A percentile compares a stretch with the other conserved stretches of the same genome.
phyloP scores from a whole-genome alignment of 2,113 vertebrate genomes.

The Colossoma macropomum region DNA sequence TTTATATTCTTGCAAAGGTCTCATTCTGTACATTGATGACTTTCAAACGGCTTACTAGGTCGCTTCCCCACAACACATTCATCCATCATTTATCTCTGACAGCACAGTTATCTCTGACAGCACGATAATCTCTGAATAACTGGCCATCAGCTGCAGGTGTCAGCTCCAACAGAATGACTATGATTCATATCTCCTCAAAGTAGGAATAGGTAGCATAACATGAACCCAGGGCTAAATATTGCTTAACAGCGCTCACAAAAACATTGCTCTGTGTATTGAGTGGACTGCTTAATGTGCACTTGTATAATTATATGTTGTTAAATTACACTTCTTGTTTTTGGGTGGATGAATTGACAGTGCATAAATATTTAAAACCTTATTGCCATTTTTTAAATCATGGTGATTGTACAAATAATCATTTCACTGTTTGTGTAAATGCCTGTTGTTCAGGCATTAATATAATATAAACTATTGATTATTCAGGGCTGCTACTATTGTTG shows the following conservation, averaged over 20 bases:
- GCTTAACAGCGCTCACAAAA: neutral
- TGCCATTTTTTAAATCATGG: too few species aligned
- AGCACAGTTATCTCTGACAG: constrained; percentile 2
- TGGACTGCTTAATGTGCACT: neutral
- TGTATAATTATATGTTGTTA: neutral
- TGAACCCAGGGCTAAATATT: neutral
- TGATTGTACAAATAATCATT: too few species aligned
- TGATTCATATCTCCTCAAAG: neutral
- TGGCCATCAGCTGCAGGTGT: neutral
- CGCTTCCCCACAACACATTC: neutral
- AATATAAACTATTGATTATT: too few species aligned
- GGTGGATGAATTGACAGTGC: too few species aligned
- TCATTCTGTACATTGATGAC: constrained; percentile 1
- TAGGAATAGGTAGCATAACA: neutral
- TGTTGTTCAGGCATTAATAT: too few species aligned
- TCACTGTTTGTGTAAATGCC: too few species aligned
- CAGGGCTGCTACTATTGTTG: too few species aligned
- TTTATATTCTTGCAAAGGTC: neutral
- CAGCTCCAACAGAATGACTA: neutral
- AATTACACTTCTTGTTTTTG: neutral
- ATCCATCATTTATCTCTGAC: constrained; percentile 11
- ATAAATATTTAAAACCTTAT: too few species aligned
- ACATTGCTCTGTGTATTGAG: neutral
- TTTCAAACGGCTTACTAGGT: neutral
- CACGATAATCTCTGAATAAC: neutral